These are phyloP conservation scores for Keiferia lycopersicella DNA, from an alignment of 2,888 invertebrate species.

Conservation along the genomic window DNA sequence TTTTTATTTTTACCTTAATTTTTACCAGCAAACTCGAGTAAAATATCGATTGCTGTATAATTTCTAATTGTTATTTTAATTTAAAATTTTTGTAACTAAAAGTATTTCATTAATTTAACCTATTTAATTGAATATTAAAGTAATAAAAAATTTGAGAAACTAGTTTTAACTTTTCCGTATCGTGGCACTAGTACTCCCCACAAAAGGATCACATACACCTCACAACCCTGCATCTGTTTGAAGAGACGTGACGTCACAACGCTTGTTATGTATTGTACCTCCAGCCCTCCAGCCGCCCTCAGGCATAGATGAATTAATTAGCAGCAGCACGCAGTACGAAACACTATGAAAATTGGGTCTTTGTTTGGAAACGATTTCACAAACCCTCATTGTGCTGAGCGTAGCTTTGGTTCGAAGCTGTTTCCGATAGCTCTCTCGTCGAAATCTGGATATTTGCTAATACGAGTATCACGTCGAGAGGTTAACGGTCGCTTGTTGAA, in stretches of 20 bases:
- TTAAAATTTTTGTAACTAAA: too few relatives aligned
- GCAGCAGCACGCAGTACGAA: not conserved
- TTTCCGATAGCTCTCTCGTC: slow-evolving; percentile 1
- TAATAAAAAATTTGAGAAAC: too few relatives aligned
- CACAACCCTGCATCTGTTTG: not conserved
- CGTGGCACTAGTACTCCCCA: too few relatives aligned
- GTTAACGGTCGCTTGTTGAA: not conserved
- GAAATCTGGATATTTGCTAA: slow-evolving; percentile 2
- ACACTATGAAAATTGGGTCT: not conserved
- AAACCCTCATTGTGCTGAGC: not conserved
- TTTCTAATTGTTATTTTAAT: too few relatives aligned
- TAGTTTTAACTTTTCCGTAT: too few relatives aligned
- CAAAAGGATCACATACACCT: not conserved
- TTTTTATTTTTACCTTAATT: too few relatives aligned
- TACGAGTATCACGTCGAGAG: not conserved
- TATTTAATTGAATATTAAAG: too few relatives aligned
- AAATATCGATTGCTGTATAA: too few relatives aligned
- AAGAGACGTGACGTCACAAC: not conserved
- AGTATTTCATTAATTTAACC: too few relatives aligned
- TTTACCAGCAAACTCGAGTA: too few relatives aligned
- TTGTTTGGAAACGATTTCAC: not conserved
- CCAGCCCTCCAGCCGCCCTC: not conserved
- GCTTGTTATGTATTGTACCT: slow-evolving; percentile 6
- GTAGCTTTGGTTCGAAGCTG: not conserved
- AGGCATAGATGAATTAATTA: slow-evolving; percentile 1